phyloP scores from a whole-genome alignment of 2,797 vertebrate genomes.

The Antennarius maculatus region DNA sequence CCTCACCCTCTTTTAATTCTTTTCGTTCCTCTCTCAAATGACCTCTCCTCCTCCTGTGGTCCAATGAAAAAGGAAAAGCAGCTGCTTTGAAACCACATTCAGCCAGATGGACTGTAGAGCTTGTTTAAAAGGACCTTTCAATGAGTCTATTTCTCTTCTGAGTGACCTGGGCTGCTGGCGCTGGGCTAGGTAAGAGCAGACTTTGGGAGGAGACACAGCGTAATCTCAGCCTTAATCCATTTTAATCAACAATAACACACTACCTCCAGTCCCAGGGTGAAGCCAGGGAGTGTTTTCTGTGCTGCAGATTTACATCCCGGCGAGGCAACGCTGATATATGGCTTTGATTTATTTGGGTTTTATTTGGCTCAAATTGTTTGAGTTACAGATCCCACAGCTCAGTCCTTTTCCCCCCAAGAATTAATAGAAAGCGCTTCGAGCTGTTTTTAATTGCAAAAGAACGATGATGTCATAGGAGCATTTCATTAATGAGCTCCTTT shows the following conservation, averaged over 20 bases:
- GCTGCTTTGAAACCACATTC: conserved; percentile 65
- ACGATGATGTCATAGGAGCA: conserved; percentile 48
- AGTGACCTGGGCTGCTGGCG: conserved; percentile 63
- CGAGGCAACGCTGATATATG: conserved; percentile 77
- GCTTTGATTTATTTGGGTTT: conserved; percentile 82
- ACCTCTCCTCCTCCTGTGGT: conserved; percentile 45
- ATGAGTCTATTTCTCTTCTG: conserved; percentile 60
- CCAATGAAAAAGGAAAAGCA: conserved; percentile 59
- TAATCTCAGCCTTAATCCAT: conserved; percentile 82
- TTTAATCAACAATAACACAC: conserved; percentile 85
- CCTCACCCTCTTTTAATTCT: conserved; percentile 9
- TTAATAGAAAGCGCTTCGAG: conserved; percentile 63
- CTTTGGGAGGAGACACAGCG: conserved; percentile 77
- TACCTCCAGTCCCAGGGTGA: conserved; percentile 73
- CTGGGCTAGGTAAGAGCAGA: conserved; percentile 67
- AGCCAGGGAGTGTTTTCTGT: conserved; percentile 68
- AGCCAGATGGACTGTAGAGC: conserved; percentile 53
- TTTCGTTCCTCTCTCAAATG: conserved; percentile 47
- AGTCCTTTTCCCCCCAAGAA: conserved; percentile 50
- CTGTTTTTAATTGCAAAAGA: conserved; percentile 63
- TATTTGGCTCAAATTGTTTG: conserved; percentile 81
- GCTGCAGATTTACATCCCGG: conserved; percentile 78
- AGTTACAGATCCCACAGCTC: conserved; percentile 74
- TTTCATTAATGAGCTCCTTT: conserved; percentile 26
- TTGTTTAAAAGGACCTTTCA: conserved; percentile 68